phyloP scores from a whole-genome alignment of 1,140 invertebrate genomes.

The Aphaenogaster ashmeadi region DNA sequence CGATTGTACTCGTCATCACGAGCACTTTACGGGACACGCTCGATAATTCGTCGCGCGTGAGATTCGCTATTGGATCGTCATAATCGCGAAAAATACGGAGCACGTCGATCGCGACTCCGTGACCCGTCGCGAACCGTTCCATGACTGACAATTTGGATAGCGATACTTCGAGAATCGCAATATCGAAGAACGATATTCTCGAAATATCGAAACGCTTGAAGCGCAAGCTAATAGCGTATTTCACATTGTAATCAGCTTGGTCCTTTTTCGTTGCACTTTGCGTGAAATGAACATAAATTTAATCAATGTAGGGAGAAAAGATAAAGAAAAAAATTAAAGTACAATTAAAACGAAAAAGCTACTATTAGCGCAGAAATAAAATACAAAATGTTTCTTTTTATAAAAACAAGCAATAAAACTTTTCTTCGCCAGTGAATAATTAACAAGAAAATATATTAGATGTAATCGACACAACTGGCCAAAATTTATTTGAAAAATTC shows the following conservation, averaged over 20 bases:
- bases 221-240: background rate
- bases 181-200: conserved; percentile 15
- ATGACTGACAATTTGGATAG: background rate
- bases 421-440: too few relatives aligned
- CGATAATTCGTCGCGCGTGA: background rate
- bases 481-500: too few relatives aligned
- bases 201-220: background rate
- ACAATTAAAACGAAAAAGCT: background rate
- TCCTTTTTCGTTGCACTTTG: background rate
- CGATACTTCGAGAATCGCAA: conserved; percentile 28
- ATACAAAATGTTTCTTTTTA: background rate
- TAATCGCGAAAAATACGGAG: background rate
- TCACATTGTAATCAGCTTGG: background rate
- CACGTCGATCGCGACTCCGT: background rate
- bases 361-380: background rate
- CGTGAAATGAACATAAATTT: background rate
- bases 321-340: background rate
- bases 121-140: background rate
- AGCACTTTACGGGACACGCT: background rate
- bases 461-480: too few relatives aligned
- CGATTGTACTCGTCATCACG: background rate
- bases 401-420: too few relatives aligned
- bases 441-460: too few relatives aligned
- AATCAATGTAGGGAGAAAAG: background rate
- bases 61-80: background rate